Evolutionary conservation across 1,140 invertebrate species (phyloP), one percentile per base, ranked within the genome.

Genomic region (Sipha flava): DNA sequence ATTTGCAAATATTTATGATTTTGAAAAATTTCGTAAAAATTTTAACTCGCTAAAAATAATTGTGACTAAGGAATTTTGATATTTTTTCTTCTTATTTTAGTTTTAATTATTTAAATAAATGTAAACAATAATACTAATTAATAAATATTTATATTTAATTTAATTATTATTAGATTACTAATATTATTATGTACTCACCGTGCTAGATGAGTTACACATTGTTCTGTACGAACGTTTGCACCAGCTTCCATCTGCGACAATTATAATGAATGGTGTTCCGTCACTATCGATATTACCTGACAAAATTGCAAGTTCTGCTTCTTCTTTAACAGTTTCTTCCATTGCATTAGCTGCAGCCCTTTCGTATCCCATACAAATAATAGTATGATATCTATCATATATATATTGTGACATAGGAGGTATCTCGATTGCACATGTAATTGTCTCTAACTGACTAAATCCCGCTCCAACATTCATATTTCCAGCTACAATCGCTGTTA

Each of bases 191-290:
- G n/a, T n/a, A n/a, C n/a, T n/a, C n/a, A n/a, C n/a, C 10, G 37
- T 40, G 4, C 83, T 83, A 12, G 81, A 45, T 7, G 83, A 83
- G 54, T 83, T 83, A 80, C 83, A 83, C 64, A 83, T 81, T 10
- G 52, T 68, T 43, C 81, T 82, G 59, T 85, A 85, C 0, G 83
- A 84, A 64, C 84, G 52, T 59, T 84, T 85, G 18, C 47, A 59
- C 82, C 83, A 85, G 59, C 77, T 66, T 26, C 83, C 84, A 81
- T 85, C 83, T 29, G 80, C 82, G 57, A 83, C 80, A n/a, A 85
- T 84, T 12, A 82, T 81, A 40, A 85, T 83, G 14, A 68, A 43
- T 6, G 83, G 83, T 29, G 81, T 80, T n/a, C 82, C 82, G 68
- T 83, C 79, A 2, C 7, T 40, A 21, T 52, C 47, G 2, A 82